Conservation (phyloP, 2,797 vertebrate species). For the Anguilla obscura region DNA sequence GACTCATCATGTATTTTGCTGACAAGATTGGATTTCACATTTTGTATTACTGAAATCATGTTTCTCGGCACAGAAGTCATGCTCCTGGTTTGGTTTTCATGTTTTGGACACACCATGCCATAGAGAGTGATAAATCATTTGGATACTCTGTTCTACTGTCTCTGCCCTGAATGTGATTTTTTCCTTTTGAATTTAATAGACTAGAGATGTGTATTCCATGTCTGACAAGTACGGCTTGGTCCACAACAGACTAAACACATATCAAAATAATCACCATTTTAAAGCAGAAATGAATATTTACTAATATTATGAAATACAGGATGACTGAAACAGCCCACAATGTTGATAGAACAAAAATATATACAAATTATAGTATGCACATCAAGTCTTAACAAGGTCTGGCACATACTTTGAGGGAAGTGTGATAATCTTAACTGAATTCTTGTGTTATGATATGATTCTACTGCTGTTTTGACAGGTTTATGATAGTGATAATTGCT, state of each 20-base stretch:
- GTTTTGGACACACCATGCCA: constrained; percentile 24
- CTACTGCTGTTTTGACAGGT: background rate
- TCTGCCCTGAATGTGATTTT: constrained; percentile 28
- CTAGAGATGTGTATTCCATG: constrained; percentile 2
- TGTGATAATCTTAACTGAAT: background rate
- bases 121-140: constrained; percentile 25
- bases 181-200: constrained; percentile 18
- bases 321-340: too few species aligned
- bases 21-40: background rate
- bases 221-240: constrained; percentile 28
- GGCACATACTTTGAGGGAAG: background rate
- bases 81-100: background rate
- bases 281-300: background rate
- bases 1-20: background rate
- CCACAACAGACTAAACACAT: background rate
- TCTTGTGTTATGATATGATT: background rate
- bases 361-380: background rate
- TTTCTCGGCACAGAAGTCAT: background rate
- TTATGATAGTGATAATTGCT: background rate
- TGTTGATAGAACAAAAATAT: background rate
- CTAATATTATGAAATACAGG: background rate
- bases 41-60: background rate
- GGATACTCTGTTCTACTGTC: constrained; percentile 28
- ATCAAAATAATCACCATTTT: background rate
- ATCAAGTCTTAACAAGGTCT: background rate